These are phyloP conservation scores for Lacerta agilis DNA, from an alignment of 2,797 vertebrate genomes.

Conservation along the genomic window DNA sequence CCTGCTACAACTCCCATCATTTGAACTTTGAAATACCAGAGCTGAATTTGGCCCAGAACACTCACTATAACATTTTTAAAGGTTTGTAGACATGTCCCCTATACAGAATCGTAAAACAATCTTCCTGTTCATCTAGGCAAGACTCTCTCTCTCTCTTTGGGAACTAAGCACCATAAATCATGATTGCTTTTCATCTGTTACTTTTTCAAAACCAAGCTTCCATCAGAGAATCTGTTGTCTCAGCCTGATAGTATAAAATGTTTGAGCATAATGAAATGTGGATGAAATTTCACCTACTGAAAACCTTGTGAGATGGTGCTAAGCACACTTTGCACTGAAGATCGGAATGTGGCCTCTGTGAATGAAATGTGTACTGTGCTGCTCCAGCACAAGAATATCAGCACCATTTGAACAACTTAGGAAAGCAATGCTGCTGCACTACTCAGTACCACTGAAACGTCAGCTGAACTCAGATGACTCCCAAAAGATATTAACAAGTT, in stretches of 20 bases:
- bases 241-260: constrained; percentile 12
- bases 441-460: background rate
- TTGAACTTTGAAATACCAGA: constrained; percentile 31
- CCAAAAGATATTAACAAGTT: background rate
- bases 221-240: constrained; percentile 38
- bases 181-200: constrained; percentile 15
- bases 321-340: background rate
- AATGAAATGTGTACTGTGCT: background rate
- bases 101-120: constrained; percentile 43
- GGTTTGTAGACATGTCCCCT: constrained; percentile 47
- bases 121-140: constrained; percentile 44
- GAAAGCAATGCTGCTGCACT: background rate
- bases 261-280: background rate
- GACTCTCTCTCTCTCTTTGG: constrained; percentile 31
- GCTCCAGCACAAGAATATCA: background rate
- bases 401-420: background rate
- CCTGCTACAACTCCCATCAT: constrained; percentile 46
- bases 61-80: constrained; percentile 49
- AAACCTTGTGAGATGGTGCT: background rate
- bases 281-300: constrained; percentile 18
- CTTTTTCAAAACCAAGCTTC: constrained; percentile 26
- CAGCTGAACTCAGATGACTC: background rate
- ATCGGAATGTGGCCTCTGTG: background rate
- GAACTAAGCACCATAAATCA: background rate
- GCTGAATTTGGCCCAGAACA: constrained; percentile 58